phyloP scores from a whole-genome alignment of 2,113 vertebrate species.

The Speoplatyrhinus poulsoni region DNA sequence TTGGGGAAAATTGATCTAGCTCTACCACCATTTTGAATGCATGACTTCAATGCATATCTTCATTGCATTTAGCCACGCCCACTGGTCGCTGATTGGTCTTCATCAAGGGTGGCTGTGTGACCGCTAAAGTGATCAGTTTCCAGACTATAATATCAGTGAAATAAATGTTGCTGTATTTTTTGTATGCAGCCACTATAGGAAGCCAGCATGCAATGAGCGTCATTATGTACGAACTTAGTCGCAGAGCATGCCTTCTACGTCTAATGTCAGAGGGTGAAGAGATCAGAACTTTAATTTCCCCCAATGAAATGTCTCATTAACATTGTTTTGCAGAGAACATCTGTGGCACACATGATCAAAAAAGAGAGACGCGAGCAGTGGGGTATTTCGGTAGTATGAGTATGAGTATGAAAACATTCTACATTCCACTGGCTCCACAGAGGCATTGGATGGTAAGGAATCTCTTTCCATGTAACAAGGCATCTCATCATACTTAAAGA shows the following conservation, averaged over 20 bases:
- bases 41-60: too few species aligned
- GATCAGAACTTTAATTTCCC: constrained; percentile 42
- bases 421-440: constrained; percentile 1
- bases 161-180: background rate
- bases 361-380: background rate
- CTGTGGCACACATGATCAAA: constrained; percentile 12
- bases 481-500: constrained; percentile 20
- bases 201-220: too few species aligned
- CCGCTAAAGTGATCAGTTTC: too few species aligned
- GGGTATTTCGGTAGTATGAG: constrained; percentile 29
- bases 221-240: too few species aligned
- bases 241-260: background rate
- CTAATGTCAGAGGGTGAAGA: background rate
- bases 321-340: constrained; percentile 35
- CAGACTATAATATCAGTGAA: too few species aligned
- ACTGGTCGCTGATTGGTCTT: too few species aligned
- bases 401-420: constrained; percentile 8
- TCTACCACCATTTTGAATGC: too few species aligned
- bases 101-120: too few species aligned
- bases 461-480: constrained; percentile 19
- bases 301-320: constrained; percentile 61
- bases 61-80: too few species aligned
- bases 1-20: too few species aligned
- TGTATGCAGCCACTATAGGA: background rate
- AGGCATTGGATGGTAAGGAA: constrained; percentile 12